Conservation (phyloP, 2,113 vertebrate genomes). For the Phasianus colchicus region DNA sequence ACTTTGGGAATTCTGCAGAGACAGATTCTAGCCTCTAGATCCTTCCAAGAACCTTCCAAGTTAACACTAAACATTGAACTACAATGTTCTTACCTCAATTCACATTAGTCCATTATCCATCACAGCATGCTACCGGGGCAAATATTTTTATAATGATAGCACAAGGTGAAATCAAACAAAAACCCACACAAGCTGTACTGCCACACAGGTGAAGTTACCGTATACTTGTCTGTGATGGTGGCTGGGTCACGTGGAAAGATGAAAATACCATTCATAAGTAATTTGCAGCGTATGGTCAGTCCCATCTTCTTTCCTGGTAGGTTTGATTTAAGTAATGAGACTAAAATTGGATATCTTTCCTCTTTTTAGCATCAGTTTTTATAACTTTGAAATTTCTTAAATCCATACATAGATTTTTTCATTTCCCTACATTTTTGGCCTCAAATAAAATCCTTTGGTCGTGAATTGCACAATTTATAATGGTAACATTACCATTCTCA, state of each 20-base stretch:
- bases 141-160: constrained; percentile 3
- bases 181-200: neutral
- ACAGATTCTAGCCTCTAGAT: constrained; percentile 15
- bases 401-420: neutral
- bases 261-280: neutral
- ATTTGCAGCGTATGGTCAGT: neutral
- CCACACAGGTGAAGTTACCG: neutral
- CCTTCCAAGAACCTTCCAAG: constrained; percentile 43
- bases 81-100: constrained; percentile 77
- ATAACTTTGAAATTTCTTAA: neutral
- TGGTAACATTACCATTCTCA: neutral
- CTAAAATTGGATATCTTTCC: neutral
- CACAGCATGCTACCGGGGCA: constrained; percentile 12
- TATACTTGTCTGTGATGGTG: neutral
- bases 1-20: constrained; percentile 55
- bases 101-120: constrained; percentile 29
- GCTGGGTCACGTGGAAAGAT: neutral
- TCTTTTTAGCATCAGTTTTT: neutral
- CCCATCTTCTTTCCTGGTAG: neutral
- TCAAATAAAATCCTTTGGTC: neutral
- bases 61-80: constrained; percentile 54
- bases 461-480: neutral
- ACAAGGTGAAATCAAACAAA: constrained; percentile 32
- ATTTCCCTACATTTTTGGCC: neutral
- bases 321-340: neutral